Base-by-base conservation (phyloP, 2,113 vertebrate species). In the Phylloscopus whistleri region DNA sequence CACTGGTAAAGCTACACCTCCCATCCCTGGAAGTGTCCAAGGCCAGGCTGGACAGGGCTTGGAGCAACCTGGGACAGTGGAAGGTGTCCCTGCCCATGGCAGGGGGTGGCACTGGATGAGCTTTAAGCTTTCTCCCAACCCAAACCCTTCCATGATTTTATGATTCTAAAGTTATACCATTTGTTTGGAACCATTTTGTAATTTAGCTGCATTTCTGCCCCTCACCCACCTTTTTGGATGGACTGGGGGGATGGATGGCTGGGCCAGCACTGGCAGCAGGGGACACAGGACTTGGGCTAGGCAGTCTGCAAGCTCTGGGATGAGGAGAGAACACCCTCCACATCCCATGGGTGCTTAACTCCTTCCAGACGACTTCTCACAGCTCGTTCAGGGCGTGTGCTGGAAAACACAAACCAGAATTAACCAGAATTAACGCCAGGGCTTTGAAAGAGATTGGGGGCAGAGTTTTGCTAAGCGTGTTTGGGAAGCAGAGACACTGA, bases 191-290 rank as follows among this genome's bases (percentile, higher is more conserved):
- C 2, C 7, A 9, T 31, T 87, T 84, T n/a, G 39, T 74, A 21
- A 48, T 31, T 49, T 24, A 41, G 11, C 39, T 24, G 69, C 11
- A 0, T 51, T 35, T 33, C 55, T 48, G 22, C 33, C 86, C 26
- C 26, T 69, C 4, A 1, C 28, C 10, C 48, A 23, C 0, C 7
- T 16, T 43, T 63, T 49, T 35, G 44, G 18, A 13, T 1, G 3
- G 30, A 9, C 1, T 48, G 1, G 0, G 2, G 35, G 60, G 30
- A 9, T 0, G 6, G 24, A 4, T n/a, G 41, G 13, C 27, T 33
- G 37, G 27, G 35, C 46, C 52, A 41, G 64, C 2, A 1, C 7
- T 48, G 67, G 8, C 62, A 43, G 27, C 43, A 22, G 6, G 0
- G 53, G 60, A 60, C 30, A 3, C 1, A 20, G 60, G 20, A 41